These are phyloP conservation scores for Ciconia nigra DNA, from an alignment of 2,797 vertebrate genomes.

Conservation along the genomic window DNA sequence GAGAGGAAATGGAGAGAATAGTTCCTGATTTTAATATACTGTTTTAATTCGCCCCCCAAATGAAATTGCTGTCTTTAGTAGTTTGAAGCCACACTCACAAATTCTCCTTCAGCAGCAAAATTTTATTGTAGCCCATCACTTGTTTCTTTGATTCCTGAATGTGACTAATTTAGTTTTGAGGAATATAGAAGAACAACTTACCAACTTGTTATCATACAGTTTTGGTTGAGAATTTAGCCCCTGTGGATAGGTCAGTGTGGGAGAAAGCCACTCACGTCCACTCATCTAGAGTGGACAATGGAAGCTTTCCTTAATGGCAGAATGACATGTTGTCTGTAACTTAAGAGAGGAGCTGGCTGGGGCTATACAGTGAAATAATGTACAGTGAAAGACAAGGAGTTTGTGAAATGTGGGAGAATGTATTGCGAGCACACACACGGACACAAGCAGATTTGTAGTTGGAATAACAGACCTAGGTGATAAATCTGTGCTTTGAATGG, in stretches of 20 bases:
- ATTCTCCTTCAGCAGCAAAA: neutral
- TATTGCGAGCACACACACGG: neutral
- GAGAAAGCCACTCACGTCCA: neutral
- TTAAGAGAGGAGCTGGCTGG: neutral
- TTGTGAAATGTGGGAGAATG: neutral
- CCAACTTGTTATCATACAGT: neutral
- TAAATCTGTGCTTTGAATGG: neutral
- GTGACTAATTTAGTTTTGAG: neutral
- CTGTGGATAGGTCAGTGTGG: neutral
- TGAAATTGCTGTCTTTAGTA: neutral
- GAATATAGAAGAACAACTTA: neutral
- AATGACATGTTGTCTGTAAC: neutral
- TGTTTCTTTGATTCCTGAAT: neutral
- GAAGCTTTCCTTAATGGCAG: neutral
- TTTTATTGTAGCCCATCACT: neutral
- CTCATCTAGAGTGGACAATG: neutral
- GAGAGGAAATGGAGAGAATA: neutral
- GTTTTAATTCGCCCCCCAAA: neutral
- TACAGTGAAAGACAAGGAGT: neutral
- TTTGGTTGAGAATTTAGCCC: neutral
- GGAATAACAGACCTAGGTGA: neutral
- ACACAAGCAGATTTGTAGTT: neutral
- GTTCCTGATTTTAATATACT: neutral
- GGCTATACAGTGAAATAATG: neutral
- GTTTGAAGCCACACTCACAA: neutral